A percentile compares a stretch with the other conserved stretches of the same genome.
These are phyloP conservation scores for Dromaius novaehollandiae DNA, from an alignment of 2,113 vertebrate genomes.

Conservation along the genomic window DNA sequence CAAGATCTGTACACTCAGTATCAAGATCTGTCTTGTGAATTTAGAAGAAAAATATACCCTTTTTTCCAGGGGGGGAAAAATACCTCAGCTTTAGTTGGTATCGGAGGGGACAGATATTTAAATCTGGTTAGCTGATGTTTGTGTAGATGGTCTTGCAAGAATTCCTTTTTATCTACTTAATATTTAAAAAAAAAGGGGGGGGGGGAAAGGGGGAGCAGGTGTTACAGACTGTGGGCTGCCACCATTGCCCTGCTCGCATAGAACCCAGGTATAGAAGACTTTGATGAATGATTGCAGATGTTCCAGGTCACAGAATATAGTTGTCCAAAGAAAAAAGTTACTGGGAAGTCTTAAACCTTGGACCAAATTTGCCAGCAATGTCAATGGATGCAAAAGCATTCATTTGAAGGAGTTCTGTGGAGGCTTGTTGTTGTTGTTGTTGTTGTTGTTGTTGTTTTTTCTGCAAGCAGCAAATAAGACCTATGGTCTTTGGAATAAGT, in stretches of 20 bases:
- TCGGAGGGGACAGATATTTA: not conserved
- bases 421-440: not conserved
- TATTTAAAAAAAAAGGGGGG: too few relatives aligned
- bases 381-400: not conserved
- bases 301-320: not conserved
- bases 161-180: not conserved
- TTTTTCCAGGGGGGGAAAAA: not conserved
- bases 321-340: not conserved
- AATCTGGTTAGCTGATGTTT: not conserved
- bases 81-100: not conserved
- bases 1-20: not conserved
- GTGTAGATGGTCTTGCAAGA: not conserved
- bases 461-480: not conserved
- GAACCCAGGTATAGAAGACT: not conserved
- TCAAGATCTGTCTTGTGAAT: not conserved
- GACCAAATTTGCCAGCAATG: not conserved
- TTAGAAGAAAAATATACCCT: fast-evolving
- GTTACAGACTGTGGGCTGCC: not conserved
- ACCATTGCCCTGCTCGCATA: not conserved
- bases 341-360: not conserved
- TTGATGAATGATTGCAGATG: not conserved
- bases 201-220: too few relatives aligned
- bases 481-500: not conserved
- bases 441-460: not conserved
- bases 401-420: not conserved